A percentile compares a stretch with the other conserved stretches of the same genome.
phyloP scores from a whole-genome alignment of 1,140 invertebrate genomes.

The Vanessa tameamea region DNA sequence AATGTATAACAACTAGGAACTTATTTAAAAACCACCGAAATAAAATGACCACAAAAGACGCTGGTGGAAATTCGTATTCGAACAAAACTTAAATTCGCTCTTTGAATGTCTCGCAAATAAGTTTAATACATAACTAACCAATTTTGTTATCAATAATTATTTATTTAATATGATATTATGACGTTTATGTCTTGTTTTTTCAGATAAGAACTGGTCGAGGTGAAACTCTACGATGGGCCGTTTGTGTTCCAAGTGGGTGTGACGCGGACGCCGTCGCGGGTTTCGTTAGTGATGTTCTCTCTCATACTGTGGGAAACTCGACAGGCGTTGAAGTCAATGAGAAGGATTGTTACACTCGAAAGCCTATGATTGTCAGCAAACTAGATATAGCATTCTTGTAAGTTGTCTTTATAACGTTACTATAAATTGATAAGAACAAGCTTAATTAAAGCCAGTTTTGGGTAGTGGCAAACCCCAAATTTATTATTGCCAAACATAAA shows the following conservation, averaged over 20 bases:
- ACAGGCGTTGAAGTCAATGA: slow-evolving; percentile 73
- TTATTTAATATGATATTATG: background rate
- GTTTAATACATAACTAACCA: too few species aligned
- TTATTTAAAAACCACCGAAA: too few species aligned
- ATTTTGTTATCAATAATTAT: background rate
- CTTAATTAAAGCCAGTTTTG: background rate
- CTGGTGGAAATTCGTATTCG: too few species aligned
- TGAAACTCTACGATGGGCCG: slow-evolving; percentile 82
- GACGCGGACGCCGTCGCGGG: slow-evolving; percentile 75
- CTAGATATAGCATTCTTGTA: slow-evolving; percentile 82
- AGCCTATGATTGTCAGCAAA: slow-evolving; percentile 64
- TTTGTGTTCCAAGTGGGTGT: slow-evolving; percentile 84
- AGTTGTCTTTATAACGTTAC: slow-evolving; percentile 46
- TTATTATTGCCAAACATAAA: too few species aligned
- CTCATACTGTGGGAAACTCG: slow-evolving; percentile 73
- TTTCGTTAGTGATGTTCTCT: slow-evolving; percentile 80
- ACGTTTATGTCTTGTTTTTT: slow-evolving; percentile 24
- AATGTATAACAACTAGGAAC: too few species aligned
- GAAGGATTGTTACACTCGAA: slow-evolving; percentile 78
- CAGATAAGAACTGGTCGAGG: slow-evolving; percentile 72
- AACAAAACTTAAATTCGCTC: too few species aligned
- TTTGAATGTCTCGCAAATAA: too few species aligned
- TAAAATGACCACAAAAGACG: too few species aligned
- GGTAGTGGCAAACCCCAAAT: too few species aligned
- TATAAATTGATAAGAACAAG: background rate